Base-by-base conservation (phyloP, 2,797 vertebrate genomes). In the Dicrostonyx torquatus region DNA sequence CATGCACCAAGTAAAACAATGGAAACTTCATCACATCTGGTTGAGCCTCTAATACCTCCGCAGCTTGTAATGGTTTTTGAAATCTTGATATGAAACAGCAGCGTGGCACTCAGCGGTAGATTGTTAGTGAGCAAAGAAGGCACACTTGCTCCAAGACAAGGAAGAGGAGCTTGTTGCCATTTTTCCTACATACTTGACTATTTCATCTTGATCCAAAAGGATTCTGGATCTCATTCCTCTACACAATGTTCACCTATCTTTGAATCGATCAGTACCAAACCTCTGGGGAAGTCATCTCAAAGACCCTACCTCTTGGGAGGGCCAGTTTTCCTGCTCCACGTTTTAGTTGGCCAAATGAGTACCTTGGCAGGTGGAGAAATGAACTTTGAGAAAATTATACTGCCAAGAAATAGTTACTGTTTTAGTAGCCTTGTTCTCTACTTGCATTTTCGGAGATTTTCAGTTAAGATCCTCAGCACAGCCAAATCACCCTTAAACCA, bases 61-160 rank as follows among this genome's bases (percentile, higher is more conserved):
- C 95, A 97, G 97, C 96, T 97, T 97, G 90, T 94, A 97, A 97
- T 91, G 95, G 94, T 76, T 97, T 97, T 96, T 97, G 72, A 97
- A 97, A 96, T 97, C 96, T 94, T 97, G 97, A 98, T 97, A 96
- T 80, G 96, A 98, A 98, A 97, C 80, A 98, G 97, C 93, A 96
- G 91, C 22, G 2, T 97, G 97, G 97, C 90, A 95, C 87, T 93
- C 72, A 84, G 40, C 9, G 6, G 84, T 93, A 86, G 94, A 94
- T 91, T 90, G 94, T 94, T 95, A 90, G 92, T 12, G 83, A 84
- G 84, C 93, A 66, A 89, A 93, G 87, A 87, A 95, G 87, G 43
- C 0, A 0, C 1, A n/a, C 91, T 93, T 43, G 75, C 87, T 97
- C 96, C 96, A 97, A 96, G 87, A 55, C 64, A 84, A 91, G 24